These are phyloP conservation scores for Galemys pyrenaicus DNA, from an alignment of 2,113 vertebrate genomes.

Conservation along the genomic window DNA sequence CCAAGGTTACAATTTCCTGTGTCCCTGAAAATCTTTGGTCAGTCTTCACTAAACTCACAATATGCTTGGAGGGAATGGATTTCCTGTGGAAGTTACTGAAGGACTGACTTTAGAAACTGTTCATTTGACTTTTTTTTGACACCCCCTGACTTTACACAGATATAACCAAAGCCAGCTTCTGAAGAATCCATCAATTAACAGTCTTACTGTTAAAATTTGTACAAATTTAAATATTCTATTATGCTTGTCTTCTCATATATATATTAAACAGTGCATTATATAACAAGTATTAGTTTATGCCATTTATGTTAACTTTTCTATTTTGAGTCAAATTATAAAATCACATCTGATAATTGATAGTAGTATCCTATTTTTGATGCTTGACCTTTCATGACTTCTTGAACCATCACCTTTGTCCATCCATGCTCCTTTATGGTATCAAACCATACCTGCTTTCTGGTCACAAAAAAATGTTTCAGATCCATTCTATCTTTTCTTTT, in stretches of 20 bases:
- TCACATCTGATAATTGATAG: not conserved
- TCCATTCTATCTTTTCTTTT: not conserved
- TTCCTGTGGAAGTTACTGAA: not conserved
- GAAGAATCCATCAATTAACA: not conserved
- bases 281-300: not conserved
- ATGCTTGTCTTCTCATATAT: not conserved
- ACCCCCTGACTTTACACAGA: not conserved
- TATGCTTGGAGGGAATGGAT: not conserved
- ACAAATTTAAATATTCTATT: not conserved
- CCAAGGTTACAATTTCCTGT: not conserved
- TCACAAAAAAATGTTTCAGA: not conserved
- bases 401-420: not conserved
- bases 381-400: not conserved
- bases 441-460: not conserved
- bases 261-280: not conserved
- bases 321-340: not conserved
- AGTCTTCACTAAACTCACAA: not conserved
- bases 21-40: not conserved
- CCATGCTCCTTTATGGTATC: not conserved
- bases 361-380: not conserved
- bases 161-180: not conserved
- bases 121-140: not conserved
- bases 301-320: not conserved
- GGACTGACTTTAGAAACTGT: not conserved
- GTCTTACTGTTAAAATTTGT: accelerated